phyloP scores from a whole-genome alignment of 2,888 invertebrate species.

The Drosophila mercatorum region DNA sequence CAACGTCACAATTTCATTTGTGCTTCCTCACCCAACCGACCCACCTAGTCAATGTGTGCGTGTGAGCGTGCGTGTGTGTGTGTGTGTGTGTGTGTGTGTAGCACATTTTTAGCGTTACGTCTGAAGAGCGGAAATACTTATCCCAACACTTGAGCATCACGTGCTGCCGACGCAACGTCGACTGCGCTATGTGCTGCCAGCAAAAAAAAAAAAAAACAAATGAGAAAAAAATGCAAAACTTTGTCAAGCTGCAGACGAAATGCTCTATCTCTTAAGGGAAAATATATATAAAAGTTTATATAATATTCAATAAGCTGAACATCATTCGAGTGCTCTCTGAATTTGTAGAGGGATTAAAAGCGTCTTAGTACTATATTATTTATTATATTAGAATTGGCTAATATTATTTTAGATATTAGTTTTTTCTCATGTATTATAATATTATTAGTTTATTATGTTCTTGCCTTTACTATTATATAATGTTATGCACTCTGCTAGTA shows the following conservation, averaged over 20 bases:
- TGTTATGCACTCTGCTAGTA: too few relatives aligned
- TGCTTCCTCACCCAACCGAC: constrained; percentile 63
- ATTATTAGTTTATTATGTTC: too few relatives aligned
- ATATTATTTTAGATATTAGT: too few relatives aligned
- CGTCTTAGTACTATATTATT: too few relatives aligned
- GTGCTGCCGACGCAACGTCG: constrained; percentile 54
- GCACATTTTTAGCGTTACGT: constrained; percentile 66
- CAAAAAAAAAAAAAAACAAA: constrained; percentile 10
- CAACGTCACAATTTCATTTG: constrained; percentile 75
- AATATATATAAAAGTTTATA: neutral
- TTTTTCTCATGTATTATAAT: too few relatives aligned
- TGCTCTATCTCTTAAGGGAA: constrained; percentile 13
- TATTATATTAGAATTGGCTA: too few relatives aligned
- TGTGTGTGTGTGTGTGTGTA: neutral
- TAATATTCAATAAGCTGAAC: neutral
- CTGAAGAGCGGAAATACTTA: constrained; percentile 81
- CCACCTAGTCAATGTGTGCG: constrained; percentile 18
- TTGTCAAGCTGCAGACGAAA: neutral
- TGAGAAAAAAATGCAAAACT: neutral
- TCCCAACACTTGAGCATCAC: constrained; percentile 77
- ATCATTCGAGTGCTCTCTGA: neutral
- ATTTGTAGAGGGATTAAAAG: too few relatives aligned
- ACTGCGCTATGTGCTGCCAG: constrained; percentile 38
- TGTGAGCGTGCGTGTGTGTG: constrained; percentile 8
- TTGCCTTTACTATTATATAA: too few relatives aligned